Base-by-base conservation (phyloP, 2,113 vertebrate species). In the Poeciliopsis prolifica region DNA sequence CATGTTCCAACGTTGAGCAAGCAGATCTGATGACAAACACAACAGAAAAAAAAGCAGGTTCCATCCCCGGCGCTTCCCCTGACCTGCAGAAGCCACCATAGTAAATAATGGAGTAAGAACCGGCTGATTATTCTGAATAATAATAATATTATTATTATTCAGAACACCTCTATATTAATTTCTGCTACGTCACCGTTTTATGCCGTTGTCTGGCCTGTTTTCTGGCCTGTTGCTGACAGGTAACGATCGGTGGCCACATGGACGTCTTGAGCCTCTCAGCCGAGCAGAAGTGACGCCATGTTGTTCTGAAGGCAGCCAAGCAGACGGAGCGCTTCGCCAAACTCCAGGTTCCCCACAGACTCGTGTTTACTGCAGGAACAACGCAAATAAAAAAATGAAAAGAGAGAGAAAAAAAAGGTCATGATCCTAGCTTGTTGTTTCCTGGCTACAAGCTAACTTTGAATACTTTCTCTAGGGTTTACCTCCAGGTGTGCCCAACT, bases 401-500 rank as follows among this genome's bases (percentile, higher is more conserved):
- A 3, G 2, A 31, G 4, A 31, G 4, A 31, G 0, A 31, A 37
- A 37, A 30, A 44, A 22, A 14, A 4, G 28, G n/a, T 31, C 72
- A 24, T 33, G 14, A 69, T 35, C 60, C 51, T 9, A 14, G 4
- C 70, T 63, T 48, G 35, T 66, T 61, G 58, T 30, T 13, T 60
- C 30, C 35, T 51, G 67, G 61, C 70, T 54, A 62, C 17, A 72
- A 75, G 24, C 65, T 66, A 65, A 48, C 42, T 61, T 79, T 58
- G 6, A 65, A 70, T 79, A 82, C 77, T 75, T 72, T 72, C 15
- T 12, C 61, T 1, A 1, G 69, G 58, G 77, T 13, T 70, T 61
- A 31, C 19, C 24, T 63, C 33, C 60, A n/a, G 48, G 62, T 58
- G 29, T 76, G 29, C 33, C 19, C 51, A 8, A 29, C 58, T 61